phyloP scores from a whole-genome alignment of 2,797 vertebrate species.

The Dipus sagitta region DNA sequence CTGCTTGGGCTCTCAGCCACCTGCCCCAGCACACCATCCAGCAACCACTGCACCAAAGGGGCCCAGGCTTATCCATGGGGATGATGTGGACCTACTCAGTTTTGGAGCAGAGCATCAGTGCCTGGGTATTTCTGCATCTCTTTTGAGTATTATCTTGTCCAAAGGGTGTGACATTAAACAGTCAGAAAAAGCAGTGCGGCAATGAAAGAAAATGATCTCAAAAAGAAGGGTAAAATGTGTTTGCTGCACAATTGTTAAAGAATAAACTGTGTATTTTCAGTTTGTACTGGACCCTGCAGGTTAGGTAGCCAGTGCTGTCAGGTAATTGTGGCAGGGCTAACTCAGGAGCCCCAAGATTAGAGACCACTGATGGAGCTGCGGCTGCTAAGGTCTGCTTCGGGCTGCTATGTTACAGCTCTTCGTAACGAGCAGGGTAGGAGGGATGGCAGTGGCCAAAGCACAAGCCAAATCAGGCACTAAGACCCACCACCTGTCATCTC shows the following conservation, averaged over 20 bases:
- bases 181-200: background rate
- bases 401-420: background rate
- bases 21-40: background rate
- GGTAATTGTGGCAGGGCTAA: too few relatives aligned
- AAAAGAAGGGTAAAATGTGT: background rate
- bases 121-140: background rate
- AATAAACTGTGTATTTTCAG: background rate
- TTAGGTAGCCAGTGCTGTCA: fast-evolving
- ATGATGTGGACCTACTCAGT: fast-evolving
- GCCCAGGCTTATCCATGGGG: background rate
- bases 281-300: background rate
- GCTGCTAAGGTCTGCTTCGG: fast-evolving
- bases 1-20: too few relatives aligned
- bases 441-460: background rate
- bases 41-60: too few relatives aligned
- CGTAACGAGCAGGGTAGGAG: background rate
- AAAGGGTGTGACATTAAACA: too few relatives aligned
- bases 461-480: fast-evolving
- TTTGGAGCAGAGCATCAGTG: fast-evolving
- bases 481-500: fast-evolving
- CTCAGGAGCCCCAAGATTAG: fast-evolving
- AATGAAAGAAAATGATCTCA: background rate
- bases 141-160: fast-evolving
- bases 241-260: background rate
- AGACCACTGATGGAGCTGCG: fast-evolving